Evolutionary conservation across 2,888 invertebrate genomes (phyloP), one percentile per base, ranked within the genome.

Genomic region (Sphaerophoria rueppellii): DNA sequence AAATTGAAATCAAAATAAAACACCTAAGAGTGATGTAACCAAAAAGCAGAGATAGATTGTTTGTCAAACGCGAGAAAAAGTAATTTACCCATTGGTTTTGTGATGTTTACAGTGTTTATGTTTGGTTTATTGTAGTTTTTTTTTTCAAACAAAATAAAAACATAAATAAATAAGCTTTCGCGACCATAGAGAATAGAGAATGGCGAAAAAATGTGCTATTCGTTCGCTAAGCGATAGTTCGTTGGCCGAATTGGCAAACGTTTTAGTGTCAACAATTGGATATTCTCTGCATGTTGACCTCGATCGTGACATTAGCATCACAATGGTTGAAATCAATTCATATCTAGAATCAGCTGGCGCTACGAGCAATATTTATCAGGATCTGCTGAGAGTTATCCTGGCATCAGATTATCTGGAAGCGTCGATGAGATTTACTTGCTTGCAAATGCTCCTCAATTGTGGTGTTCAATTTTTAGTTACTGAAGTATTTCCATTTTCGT

Each of bases 401-500:
- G 93, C 92, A 88, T 94, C 94, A 6, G 94, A 95, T 88, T 94
- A 94, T 89, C 90, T 95, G 82, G 95, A 95, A 86, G 95, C 95
- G 1, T 93, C 94, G 0, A 93, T 95, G 88, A 92, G 95, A 88
- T 95, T 94, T 89, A 94, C 93, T 87, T 94, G 95, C 75, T 92
- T 95, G 90, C 93, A 94, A 88, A 92, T 95, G 88, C 90, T 95
- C 79, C 93, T 95, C 73, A 94, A 94, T 89, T 93, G 94, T 83
- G 95, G 95, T 82, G 94, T 95, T 0, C 94, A 94, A 87, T 93
- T 93, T 87, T 90, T 95, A 70, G 93, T 94, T 11, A 95, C 95
- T 0, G 95, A 95, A 50, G 93, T 95, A 60, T 95, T 95, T 90
- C 95, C 95, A 0, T 93, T 94, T 88, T 94, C 94, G n/a, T 95